Conservation (phyloP, 1,140 invertebrate genomes). For the Sycophaga agraensis region DNA sequence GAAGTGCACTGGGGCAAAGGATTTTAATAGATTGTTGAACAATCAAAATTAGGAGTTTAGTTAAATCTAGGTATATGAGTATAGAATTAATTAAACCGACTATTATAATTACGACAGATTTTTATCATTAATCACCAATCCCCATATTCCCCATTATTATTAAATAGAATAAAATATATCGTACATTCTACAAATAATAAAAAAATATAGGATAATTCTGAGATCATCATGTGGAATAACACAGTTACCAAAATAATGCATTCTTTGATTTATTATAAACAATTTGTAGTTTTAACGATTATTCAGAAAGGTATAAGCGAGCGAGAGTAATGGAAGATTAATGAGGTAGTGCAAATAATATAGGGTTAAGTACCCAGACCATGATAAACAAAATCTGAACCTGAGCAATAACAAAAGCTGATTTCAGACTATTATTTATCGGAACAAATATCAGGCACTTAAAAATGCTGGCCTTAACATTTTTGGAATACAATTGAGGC, state of each 20-base stretch:
- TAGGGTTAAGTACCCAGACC: constrained; percentile 24
- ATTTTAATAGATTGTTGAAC: no score
- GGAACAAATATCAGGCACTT: constrained; percentile 19
- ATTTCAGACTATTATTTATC: not conserved
- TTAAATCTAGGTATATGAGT: no score
- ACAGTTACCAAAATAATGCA: no score
- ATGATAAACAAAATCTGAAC: constrained; percentile 8
- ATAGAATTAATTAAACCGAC: no score
- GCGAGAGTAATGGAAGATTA: constrained; percentile 23
- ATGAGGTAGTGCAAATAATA: constrained; percentile 27
- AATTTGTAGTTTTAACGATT: constrained; percentile 1
- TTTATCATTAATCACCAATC: no score
- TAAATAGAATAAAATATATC: no score
- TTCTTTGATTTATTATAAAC: constrained; percentile 7
- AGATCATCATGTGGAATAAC: not conserved
- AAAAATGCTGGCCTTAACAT: constrained; percentile 14
- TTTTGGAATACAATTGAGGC: constrained; percentile 3
- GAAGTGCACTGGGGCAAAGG: no score
- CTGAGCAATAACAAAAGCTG: not conserved
- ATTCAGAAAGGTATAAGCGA: not conserved
- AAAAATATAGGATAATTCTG: constrained; percentile 1
- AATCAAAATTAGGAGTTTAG: no score
- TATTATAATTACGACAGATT: no score
- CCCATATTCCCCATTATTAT: no score
- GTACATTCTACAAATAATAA: not conserved